phyloP scores from a whole-genome alignment of 1,140 invertebrate genomes.

The Polypedilum vanderplanki region DNA sequence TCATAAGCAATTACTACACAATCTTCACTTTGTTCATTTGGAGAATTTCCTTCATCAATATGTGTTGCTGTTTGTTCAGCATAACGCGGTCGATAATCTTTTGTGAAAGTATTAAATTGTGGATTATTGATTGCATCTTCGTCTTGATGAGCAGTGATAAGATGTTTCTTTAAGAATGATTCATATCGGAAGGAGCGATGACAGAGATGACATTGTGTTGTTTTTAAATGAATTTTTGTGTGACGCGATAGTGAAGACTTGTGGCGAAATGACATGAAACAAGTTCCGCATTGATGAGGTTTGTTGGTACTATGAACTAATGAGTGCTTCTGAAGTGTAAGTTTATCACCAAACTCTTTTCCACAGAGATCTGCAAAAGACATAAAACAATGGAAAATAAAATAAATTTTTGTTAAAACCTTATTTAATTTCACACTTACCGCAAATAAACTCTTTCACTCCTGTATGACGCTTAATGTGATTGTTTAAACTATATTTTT shows the following conservation, averaged over 20 bases:
- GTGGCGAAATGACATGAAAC: conserved; percentile 9
- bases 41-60: background rate
- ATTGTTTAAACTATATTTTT: background rate
- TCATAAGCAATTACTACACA: conserved; percentile 8
- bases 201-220: background rate
- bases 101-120: background rate
- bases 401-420: no score
- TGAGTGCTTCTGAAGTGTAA: background rate
- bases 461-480: background rate
- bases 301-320: conserved; percentile 17
- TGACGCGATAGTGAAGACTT: conserved; percentile 3
- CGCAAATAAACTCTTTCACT: background rate
- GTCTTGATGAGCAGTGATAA: background rate
- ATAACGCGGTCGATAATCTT: background rate
- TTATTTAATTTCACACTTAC: background rate
- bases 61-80: background rate
- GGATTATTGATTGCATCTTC: conserved; percentile 9
- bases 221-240: background rate
- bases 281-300: conserved; percentile 19
- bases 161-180: conserved; percentile 13
- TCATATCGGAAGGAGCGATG: conserved; percentile 8
- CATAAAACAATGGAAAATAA: no score
- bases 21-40: background rate
- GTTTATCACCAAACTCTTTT: background rate
- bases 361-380: background rate